phyloP scores from a whole-genome alignment of 2,888 invertebrate genomes.

The Drosophila mimetica region DNA sequence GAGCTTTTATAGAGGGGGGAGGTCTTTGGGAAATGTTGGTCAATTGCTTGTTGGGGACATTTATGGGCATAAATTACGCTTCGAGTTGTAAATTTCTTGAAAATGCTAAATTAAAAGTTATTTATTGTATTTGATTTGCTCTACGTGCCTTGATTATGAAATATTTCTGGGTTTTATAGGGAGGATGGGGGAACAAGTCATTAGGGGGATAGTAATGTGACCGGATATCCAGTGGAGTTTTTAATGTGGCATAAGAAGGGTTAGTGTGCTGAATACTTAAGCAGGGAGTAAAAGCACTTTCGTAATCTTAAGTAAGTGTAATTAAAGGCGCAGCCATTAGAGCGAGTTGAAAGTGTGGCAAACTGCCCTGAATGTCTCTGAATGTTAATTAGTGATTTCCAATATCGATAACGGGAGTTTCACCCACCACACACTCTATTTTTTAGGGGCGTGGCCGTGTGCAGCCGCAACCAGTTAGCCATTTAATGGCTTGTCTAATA shows the following conservation, averaged over 20 bases:
- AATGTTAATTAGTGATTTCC: conserved; percentile 17
- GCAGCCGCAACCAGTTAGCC: conserved; percentile 49
- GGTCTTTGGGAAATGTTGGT: conserved; percentile 44
- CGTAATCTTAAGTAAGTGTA: neutral
- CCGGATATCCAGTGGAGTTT: conserved; percentile 20
- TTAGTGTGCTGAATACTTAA: neutral
- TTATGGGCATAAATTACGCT: conserved; percentile 66
- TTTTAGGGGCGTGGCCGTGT: conserved; percentile 24
- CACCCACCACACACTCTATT: neutral
- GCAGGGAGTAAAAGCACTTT: neutral
- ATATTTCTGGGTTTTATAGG: neutral
- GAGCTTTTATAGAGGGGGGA: neutral
- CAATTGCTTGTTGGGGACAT: conserved; percentile 68
- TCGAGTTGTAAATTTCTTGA: conserved; percentile 65
- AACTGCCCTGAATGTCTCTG: neutral
- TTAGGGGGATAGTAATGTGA: conserved; percentile 26
- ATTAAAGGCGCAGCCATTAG: neutral
- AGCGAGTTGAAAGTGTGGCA: neutral
- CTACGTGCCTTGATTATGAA: conserved; percentile 55
- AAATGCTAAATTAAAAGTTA: conserved; percentile 70
- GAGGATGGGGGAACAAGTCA: conserved; percentile 10
- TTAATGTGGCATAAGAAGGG: neutral
- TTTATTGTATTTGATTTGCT: conserved; percentile 70
- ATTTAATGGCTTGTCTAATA: conserved; percentile 78
- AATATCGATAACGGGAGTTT: conserved; percentile 12